Percentiles rank a stretch among this genome's conserved stretches.
phyloP scores from a whole-genome alignment of 2,888 invertebrate species.

The Callinectes sapidus region DNA sequence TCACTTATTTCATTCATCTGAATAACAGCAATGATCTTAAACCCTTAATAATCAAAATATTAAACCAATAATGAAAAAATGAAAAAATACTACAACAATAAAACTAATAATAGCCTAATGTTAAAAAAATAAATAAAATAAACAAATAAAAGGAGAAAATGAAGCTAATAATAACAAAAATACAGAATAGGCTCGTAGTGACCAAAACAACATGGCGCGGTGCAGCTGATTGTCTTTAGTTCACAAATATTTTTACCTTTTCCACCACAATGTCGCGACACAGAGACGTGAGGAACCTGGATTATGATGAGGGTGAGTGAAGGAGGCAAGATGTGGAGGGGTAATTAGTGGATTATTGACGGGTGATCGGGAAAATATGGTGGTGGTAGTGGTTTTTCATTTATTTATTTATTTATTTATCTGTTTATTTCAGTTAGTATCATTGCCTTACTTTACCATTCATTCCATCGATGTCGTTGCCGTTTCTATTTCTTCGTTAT shows the following conservation, averaged over 20 bases:
- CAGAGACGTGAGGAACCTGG: constrained; percentile 66
- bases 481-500: background rate
- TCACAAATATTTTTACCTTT: background rate
- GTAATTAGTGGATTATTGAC: too few relatives aligned
- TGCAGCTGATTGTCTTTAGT: background rate
- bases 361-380: too few relatives aligned
- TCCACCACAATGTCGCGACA: constrained; percentile 62
- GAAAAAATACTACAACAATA: background rate
- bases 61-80: too few relatives aligned
- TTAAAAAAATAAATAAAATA: background rate
- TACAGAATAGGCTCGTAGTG: constrained; percentile 27
- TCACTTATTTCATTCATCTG: too few relatives aligned
- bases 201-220: background rate
- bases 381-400: background rate
- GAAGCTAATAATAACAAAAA: background rate
- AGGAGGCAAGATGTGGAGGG: too few relatives aligned
- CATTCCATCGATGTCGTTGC: background rate
- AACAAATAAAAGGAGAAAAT: too few relatives aligned
- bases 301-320: constrained; percentile 66
- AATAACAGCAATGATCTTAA: too few relatives aligned
- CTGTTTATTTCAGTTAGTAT: background rate
- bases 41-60: too few relatives aligned
- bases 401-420: background rate
- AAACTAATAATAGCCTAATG: too few relatives aligned
- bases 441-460: background rate